These are phyloP conservation scores for Aethina tumida DNA, from an alignment of 1,140 invertebrate genomes.

Conservation along the genomic window DNA sequence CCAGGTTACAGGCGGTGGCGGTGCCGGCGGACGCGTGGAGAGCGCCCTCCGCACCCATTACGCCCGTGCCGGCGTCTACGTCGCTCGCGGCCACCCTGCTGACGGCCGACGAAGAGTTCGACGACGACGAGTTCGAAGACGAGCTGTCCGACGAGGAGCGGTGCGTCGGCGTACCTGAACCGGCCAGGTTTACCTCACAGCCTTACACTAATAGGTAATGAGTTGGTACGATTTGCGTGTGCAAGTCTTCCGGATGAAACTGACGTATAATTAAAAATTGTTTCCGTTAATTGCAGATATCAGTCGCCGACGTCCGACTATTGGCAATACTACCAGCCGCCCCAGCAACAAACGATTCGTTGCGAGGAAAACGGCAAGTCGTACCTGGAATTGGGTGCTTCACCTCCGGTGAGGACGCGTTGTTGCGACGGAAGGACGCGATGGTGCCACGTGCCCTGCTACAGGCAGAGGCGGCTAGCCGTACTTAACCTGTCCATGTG, in stretches of 20 bases:
- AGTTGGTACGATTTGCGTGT: neutral
- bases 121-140: conserved; percentile 46
- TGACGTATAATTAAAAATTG: neutral
- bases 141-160: conserved; percentile 38
- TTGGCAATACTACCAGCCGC: conserved; percentile 42
- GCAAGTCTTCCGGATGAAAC: neutral
- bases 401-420: conserved; percentile 33
- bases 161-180: conserved; percentile 26
- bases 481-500: conserved; percentile 88
- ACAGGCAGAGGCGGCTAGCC: conserved; percentile 73
- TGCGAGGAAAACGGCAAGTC: conserved; percentile 84
- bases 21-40: conserved; percentile 42
- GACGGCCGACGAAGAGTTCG: conserved; percentile 40
- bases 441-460: conserved; percentile 69
- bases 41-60: too few species aligned
- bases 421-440: conserved; percentile 58
- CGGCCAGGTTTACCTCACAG: conserved; percentile 22
- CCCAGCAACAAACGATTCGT: conserved; percentile 67
- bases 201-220: neutral
- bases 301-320: conserved; percentile 33
- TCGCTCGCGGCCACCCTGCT: conserved; percentile 40
- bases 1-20: conserved; percentile 41
- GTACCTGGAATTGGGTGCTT: conserved; percentile 73
- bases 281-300: conserved; percentile 2
- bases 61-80: conserved; percentile 40